Base-by-base conservation (phyloP, 1,140 invertebrate species). In the Aphelenchoides besseyi region DNA sequence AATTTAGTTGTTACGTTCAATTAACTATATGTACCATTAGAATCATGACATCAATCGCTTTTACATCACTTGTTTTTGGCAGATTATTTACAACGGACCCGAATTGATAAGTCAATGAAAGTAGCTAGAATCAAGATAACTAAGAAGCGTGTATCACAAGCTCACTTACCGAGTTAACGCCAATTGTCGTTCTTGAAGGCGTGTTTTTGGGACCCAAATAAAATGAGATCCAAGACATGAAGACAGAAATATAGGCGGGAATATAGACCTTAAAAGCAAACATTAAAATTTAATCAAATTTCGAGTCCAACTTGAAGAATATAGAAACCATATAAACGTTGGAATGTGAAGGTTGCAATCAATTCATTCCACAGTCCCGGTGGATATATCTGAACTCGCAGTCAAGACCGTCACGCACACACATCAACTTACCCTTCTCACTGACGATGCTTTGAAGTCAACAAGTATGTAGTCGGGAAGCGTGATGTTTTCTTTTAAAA, bases 171-270 rank as follows among this genome's bases (percentile, higher is more conserved):
- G 80, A 73, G 54, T 79, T 84, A 5, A 84, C 83, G 9, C 83
- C 83, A 28, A 84, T 79, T 16, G 82, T 83, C 48, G 84, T 85
- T 18, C 83, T 61, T 2, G 82, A 82, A 18, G 82, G 81, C 67
- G 79, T 84, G 41, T 84, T 82, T 18, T 77, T 69, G 9, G 81
- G 70, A 9, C 82, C 82, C 32, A 83, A 48, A 32, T 84, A 82
- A 62, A 83, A 83, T 3, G 83, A 85, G 36, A 83, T 82, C 82
- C 83, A 85, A 18, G 75, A 81, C 64, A 85, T 83, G 41, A 82
- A 82, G 9, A 83, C 81, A 59, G 82, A 79, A 61, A 83, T 82
- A 55, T 83, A 83, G 9, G 82, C 78, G 12, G 81, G 81, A 29
- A 83, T 77, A 52, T 83, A 82, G 1, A 84, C 80, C 54, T 75